Percentiles rank a stretch among this genome's conserved stretches.
These are phyloP conservation scores for Papio anubis DNA, from an alignment of 2,113 vertebrate species.

Conservation along the genomic window DNA sequence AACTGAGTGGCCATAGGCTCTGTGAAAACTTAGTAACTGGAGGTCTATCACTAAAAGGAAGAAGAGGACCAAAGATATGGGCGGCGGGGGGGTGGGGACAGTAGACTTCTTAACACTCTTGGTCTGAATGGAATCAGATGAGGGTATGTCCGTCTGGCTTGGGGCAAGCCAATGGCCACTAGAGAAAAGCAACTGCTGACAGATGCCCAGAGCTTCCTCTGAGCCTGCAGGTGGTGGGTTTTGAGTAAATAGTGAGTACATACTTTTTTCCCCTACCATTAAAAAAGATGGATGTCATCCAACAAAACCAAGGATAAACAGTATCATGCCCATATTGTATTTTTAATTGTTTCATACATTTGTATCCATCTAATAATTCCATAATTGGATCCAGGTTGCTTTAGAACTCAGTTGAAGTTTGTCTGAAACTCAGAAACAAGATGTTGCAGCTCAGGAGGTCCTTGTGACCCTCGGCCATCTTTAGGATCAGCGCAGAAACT, in stretches of 20 bases:
- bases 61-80: not conserved
- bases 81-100: not conserved
- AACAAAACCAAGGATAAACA: not conserved
- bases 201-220: not conserved
- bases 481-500: not conserved
- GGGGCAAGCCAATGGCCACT: rapidly evolving
- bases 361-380: not conserved
- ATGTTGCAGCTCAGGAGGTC: not conserved
- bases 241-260: not conserved
- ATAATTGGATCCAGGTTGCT: not conserved
- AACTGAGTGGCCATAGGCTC: not conserved
- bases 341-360: not conserved
- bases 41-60: not conserved
- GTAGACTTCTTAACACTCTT: not conserved
- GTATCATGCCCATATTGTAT: not conserved
- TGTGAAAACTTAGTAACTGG: not conserved
- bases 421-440: not conserved
- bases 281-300: not conserved
- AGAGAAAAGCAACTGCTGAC: not conserved
- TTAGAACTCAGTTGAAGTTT: not conserved
- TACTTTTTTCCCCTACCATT: not conserved
- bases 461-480: not conserved
- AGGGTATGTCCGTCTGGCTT: not conserved
- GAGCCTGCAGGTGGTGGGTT: not conserved
- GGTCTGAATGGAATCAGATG: not conserved